Evolutionary conservation across 2,888 invertebrate genomes (phyloP), one percentile per base, ranked within the genome.

Genomic region (Hecatera dysodea): DNA sequence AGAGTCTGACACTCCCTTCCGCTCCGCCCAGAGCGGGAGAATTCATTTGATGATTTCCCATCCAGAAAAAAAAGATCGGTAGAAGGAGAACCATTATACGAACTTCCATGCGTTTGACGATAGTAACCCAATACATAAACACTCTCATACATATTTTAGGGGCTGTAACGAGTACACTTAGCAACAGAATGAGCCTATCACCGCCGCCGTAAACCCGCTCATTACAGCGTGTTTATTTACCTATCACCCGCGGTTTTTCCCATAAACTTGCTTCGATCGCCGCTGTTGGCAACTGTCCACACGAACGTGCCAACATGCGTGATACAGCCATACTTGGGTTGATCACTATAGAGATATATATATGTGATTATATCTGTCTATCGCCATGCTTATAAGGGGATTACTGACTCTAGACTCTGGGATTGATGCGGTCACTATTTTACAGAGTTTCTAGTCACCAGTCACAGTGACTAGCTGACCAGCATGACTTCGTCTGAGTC

Each of bases 91-190:
- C 22, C 36, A 22, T 8, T 22, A 15, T 8, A 11, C 19, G 2
- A 33, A 15, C 8, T 8, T 22, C 46, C 17, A 9, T 9, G 3
- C 50, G 12, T 46, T 9, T 24, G 8, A 24, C 29, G 5, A n/a
- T 17, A 29, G 12, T n/a, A 24, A n/a, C 17, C n/a, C 42, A 44
- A 17, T 29, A 19, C 39, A 66, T 19, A 42, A 44, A 19, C 66
- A 29, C 24, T 1, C 24, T 22, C 27, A 39, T 29, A 36, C 42
- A 55, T 42, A 73, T 53, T 67, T 75, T 33, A 73, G 24, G 44
- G 19, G 15, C 24, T 52, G 33, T 52, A 63, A 46, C 55, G 44
- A 19, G 44, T 19, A 44, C 44, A 19, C 44, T 44, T 44, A 44
- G 44, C 44, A 44, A 44, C 44, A 44, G 44, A 44, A 44, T 44